phyloP scores from a whole-genome alignment of 2,888 invertebrate species.

The Pseudoips prasinana region DNA sequence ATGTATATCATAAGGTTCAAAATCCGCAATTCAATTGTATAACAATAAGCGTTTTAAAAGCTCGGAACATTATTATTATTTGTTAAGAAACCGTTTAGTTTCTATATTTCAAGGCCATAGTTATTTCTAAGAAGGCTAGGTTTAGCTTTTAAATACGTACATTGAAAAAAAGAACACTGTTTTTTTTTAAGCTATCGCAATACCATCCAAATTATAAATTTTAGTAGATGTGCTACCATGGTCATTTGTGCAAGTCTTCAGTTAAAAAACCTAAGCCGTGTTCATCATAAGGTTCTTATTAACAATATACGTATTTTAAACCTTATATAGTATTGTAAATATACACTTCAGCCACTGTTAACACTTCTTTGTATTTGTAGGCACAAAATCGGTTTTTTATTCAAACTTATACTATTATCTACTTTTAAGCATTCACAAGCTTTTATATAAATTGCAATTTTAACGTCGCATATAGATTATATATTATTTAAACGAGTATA shows the following conservation, averaged over 20 bases:
- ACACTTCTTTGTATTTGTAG: slow-evolving; percentile 25
- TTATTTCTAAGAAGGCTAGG: slow-evolving; percentile 15
- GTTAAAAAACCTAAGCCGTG: too few relatives aligned
- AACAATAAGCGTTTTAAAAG: slow-evolving; percentile 16
- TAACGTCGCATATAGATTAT: slow-evolving; percentile 24
- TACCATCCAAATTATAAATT: too few relatives aligned
- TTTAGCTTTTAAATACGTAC: neutral
- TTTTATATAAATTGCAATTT: slow-evolving; percentile 13
- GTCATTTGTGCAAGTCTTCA: too few relatives aligned
- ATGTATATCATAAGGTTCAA: neutral
- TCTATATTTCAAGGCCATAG: slow-evolving; percentile 18
- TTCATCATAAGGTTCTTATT: neutral
- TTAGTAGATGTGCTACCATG: too few relatives aligned
- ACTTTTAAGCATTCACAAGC: slow-evolving; percentile 8
- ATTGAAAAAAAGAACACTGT: neutral
- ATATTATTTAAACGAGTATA: slow-evolving; percentile 7
- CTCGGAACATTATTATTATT: slow-evolving; percentile 15
- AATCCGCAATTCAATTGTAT: slow-evolving; percentile 1
- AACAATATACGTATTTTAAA: neutral
- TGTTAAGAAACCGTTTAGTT: slow-evolving; percentile 9
- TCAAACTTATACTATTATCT: slow-evolving; percentile 18
- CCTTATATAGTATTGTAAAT: slow-evolving; percentile 21
- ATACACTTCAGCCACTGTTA: slow-evolving; percentile 26
- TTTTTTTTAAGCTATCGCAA: too few relatives aligned
- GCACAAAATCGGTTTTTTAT: slow-evolving; percentile 34